Base-by-base conservation (phyloP, 2,113 vertebrate genomes). In the Xiphias gladius region DNA sequence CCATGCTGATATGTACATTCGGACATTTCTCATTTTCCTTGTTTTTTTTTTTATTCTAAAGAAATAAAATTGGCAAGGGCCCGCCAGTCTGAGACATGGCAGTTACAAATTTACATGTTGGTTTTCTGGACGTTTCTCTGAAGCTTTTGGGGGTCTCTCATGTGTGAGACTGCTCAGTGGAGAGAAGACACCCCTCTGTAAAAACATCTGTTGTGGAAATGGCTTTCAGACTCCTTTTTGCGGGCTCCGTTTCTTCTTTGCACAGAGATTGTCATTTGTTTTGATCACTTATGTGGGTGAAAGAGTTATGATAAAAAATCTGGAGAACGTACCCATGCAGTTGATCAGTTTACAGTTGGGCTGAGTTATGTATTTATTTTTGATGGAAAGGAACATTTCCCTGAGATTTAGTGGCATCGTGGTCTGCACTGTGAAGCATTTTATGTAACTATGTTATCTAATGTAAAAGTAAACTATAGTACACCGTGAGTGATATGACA, bases 191-290 rank as follows among this genome's bases (percentile, higher is more conserved):
- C 95, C 95, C 95, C 95, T 95, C 92, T 89, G 95, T 94, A 96
- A 89, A 95, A 96, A 96, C 95, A 96, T 96, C 95, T 96, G 95
- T 94, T 94, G 94, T 94, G 93, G 90, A 94, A 94, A 94, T 90
- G 93, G 94, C 95, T 95, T 95, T 95, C 94, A 94, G 93, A 91
- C 93, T 94, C 87, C 86, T 93, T 93, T 94, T 94, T 92, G 94
- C 93, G 92, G 91, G 89, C 93, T 93, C 90, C 54, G 83, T 91
- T 85, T 92, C 88, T 82, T 91, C 78, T 92, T 91, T 88, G 86
- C 80, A 80, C 89, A 87, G 86, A 94, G 91, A 93, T 88, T 94
- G 94, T 94, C 94, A 93, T 95, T 94, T 94, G 90, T 94, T 95
- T 94, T 94, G 91, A 95, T 94, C 88, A 93, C 95, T 94, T 93